These are phyloP conservation scores for Thysanoteuthis rhombus DNA, from an alignment of 2,888 invertebrate genomes.

Conservation along the genomic window DNA sequence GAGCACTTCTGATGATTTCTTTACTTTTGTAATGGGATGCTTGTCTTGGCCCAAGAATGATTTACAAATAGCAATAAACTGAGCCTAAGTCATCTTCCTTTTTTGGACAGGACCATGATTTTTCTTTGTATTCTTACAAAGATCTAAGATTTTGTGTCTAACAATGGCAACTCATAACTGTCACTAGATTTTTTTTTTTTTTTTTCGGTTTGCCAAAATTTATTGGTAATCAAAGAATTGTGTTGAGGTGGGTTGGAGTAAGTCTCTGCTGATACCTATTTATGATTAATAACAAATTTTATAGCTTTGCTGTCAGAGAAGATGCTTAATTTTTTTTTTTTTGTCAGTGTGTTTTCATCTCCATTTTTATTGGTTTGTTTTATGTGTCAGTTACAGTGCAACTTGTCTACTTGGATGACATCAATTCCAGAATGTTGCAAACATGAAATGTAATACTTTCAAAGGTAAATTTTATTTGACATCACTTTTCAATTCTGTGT, in stretches of 20 bases:
- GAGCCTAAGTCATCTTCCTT: background rate
- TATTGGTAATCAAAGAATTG: background rate
- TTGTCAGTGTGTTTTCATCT: background rate
- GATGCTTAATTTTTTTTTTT: background rate
- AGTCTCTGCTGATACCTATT: background rate
- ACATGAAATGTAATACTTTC: background rate
- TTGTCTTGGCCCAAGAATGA: background rate
- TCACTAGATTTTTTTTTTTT: background rate
- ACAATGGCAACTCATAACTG: background rate
- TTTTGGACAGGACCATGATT: background rate
- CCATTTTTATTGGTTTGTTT: background rate
- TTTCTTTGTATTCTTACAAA: background rate
- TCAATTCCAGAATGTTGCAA: background rate
- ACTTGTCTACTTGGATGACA: background rate
- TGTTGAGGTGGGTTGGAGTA: background rate
- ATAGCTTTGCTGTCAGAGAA: background rate
- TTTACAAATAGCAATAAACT: background rate
- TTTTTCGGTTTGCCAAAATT: background rate
- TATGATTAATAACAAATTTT: background rate
- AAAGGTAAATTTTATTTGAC: background rate
- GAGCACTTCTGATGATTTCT: background rate
- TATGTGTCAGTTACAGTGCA: background rate
- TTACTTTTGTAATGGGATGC: background rate
- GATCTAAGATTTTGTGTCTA: background rate
- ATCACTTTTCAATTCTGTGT: slow-evolving; percentile 28